Evolutionary conservation across 2,113 vertebrate species (phyloP).

Genomic region (Meles meles): DNA sequence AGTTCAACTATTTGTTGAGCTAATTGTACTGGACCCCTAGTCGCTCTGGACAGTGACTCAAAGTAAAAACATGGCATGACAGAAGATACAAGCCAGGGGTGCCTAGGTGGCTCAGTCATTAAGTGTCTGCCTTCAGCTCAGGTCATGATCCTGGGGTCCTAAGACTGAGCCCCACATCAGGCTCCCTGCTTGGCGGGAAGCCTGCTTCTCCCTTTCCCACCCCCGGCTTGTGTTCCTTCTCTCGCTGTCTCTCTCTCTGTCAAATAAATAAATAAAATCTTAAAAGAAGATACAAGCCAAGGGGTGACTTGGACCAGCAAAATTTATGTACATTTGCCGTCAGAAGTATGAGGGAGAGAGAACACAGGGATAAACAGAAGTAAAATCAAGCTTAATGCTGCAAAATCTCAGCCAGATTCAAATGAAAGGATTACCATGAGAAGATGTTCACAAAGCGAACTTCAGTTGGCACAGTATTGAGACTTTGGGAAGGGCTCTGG

Average conservation of each 20-base stretch:
- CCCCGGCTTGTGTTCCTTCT: no score
- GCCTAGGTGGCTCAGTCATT: no score
- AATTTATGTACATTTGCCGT: neutral
- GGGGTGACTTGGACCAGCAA: neutral
- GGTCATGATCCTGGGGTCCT: no score
- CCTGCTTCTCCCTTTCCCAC: no score
- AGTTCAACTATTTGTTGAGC: conserved; percentile 56
- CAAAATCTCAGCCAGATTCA: neutral
- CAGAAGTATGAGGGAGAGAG: neutral
- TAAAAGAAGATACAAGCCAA: neutral
- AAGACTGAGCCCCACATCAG: no score
- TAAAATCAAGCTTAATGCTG: neutral
- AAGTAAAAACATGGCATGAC: neutral
- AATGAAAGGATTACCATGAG: neutral
- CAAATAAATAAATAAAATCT: no score
- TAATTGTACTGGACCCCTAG: neutral
- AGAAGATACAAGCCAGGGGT: neutral
- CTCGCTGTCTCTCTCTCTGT: no score
- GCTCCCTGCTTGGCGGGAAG: no score
- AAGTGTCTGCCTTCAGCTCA: no score
- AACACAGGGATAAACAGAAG: neutral
- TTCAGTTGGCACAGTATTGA: neutral
- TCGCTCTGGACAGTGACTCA: neutral
- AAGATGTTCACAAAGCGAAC: neutral
- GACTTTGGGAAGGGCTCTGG: neutral